Base-by-base conservation (phyloP, 2,888 invertebrate genomes). In the Trissoscelio sp. region DNA sequence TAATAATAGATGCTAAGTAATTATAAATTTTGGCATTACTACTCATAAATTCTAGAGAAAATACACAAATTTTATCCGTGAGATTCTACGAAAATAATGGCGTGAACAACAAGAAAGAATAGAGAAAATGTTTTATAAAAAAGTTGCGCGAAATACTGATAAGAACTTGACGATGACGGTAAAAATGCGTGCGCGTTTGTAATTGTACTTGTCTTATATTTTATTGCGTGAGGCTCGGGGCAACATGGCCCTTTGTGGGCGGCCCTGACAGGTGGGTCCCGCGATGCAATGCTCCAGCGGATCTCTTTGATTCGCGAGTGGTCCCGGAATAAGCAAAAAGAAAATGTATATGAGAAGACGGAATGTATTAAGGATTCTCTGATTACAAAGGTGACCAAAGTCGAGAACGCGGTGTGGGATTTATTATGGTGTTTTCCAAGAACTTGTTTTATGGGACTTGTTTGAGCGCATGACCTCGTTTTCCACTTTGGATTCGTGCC, bases 341-440 rank as follows among this genome's bases (percentile, higher is more conserved):
- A 70, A 57, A 80, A 74, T 31, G 66, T 46, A 53, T 62, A 70
- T 55, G 62, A 79, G 46, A 14, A 42, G 69, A 69, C 70, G 70
- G 39, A 64, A 58, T 57, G 57, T 60, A 81, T 72, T 60, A 64
- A 81, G 73, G 69, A 78, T 72, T 81, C 72, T 81, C 73, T 77
- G 77, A 78, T 81, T 81, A 74, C 77, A 81, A 74, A 81, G 73
- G 78, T 81, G 78, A 67, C 81, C 81, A 78, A 77, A 81, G 80
- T 42, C 67, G 70, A 39, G 77, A 44, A 39, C 64, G 53, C 66
- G 4, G n/a, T n/a, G 24, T 16, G 53, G 44, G 58, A 82, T 82
- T 79, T 82, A 82, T 79, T 73, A 74, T 53, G 74, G 74, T 66
- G 70, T 82, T 82, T 79, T 60, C 64, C 74, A 28, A 74, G 74